Percentiles rank a stretch among this genome's conserved stretches.
Evolutionary conservation across 2,888 invertebrate species (phyloP).

Genomic region (Drosophila prostipennis): DNA sequence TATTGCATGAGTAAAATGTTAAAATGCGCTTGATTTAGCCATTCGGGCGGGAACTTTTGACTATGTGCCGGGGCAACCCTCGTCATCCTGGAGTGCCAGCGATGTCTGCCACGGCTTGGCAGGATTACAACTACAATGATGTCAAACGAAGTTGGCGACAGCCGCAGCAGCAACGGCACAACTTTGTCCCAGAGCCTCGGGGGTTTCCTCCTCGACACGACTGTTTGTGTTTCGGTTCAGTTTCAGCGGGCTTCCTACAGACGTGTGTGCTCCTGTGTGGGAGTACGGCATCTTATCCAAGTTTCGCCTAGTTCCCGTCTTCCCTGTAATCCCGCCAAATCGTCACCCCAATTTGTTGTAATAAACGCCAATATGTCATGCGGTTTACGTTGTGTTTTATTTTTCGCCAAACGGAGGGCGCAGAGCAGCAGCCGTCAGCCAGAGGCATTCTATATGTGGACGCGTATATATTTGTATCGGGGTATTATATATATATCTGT

Average conservation of each 20-base stretch:
- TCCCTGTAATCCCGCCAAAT: constrained; percentile 69
- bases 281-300: constrained; percentile 62
- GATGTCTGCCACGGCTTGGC: constrained; percentile 42
- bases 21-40: not conserved
- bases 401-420: constrained; percentile 37
- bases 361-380: constrained; percentile 81
- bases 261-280: constrained; percentile 22
- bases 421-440: constrained; percentile 31
- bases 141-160: constrained; percentile 67
- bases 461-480: constrained; percentile 16
- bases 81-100: constrained; percentile 13
- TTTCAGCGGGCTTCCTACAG: constrained; percentile 38
- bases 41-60: not conserved
- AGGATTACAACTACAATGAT: constrained; percentile 70
- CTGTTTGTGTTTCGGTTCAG: constrained; percentile 71
- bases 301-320: constrained; percentile 56
- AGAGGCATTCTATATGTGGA: constrained; percentile 8
- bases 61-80: constrained; percentile 16
- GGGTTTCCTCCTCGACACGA: constrained; percentile 1
- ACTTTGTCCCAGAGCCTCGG: constrained; percentile 26
- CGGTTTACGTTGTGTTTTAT: constrained; percentile 63
- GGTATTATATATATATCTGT: constrained; percentile 53
- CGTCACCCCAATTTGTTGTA: constrained; percentile 80
- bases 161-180: constrained; percentile 35
- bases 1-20: not conserved